Conservation (phyloP, 2,797 vertebrate species). For the Hephaestus fuliginosus region DNA sequence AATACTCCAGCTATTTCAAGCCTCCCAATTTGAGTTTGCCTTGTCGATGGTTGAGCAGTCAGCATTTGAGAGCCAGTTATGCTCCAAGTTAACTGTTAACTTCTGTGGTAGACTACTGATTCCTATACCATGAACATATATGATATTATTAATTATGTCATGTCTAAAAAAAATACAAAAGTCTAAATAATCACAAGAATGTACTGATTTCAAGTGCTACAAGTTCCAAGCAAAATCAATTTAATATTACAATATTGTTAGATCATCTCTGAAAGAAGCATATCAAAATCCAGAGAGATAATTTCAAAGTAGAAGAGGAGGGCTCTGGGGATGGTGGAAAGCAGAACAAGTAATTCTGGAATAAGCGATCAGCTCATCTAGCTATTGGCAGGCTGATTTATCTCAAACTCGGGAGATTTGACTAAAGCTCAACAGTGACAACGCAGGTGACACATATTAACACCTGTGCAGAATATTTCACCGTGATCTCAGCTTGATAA, state of each 20-base stretch:
- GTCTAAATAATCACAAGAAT: background rate
- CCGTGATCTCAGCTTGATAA: constrained; percentile 57
- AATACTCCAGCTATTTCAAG: too few species aligned
- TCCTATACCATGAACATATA: background rate
- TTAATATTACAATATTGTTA: constrained; percentile 28
- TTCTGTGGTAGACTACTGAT: background rate
- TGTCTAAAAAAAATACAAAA: background rate
- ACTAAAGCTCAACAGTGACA: constrained; percentile 48
- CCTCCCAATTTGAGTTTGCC: too few species aligned
- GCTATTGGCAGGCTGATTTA: constrained; percentile 50
- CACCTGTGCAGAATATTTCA: constrained; percentile 56
- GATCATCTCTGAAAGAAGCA: constrained; percentile 39
- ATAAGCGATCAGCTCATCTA: constrained; percentile 55
- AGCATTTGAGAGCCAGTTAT: too few species aligned
- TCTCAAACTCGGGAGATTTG: constrained; percentile 50
- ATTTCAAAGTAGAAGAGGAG: constrained; percentile 53
- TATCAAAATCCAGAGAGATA: constrained; percentile 37
- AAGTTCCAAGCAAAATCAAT: constrained; percentile 35
- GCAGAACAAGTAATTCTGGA: constrained; percentile 45
- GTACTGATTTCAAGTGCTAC: background rate
- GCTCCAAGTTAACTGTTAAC: too few species aligned
- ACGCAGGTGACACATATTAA: constrained; percentile 53
- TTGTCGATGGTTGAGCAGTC: too few species aligned
- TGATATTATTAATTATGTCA: too few species aligned
- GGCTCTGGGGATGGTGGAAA: constrained; percentile 36